Evolutionary conservation across 2,888 invertebrate species (phyloP), one percentile per base, ranked within the genome.

Genomic region (Ecliptopera silaceata): DNA sequence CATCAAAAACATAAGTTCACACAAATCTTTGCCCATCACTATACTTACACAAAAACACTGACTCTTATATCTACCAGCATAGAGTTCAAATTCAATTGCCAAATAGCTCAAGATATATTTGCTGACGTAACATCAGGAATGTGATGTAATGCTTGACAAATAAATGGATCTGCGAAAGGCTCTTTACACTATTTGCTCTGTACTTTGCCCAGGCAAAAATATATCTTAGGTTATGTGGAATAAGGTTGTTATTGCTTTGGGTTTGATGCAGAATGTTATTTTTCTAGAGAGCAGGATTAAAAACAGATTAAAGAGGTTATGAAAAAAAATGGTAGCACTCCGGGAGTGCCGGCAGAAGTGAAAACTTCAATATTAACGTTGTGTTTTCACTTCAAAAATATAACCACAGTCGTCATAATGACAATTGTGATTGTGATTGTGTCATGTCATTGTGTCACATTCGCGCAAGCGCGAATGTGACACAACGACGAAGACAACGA

Each of bases 111-210:
- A 22, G 3, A 13, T 29, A 54, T 36, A 43, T 56, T 65, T 53
- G 66, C 34, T 39, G 54, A 56, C 47, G 66, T 70, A 75, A 77
- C 80, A 82, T 82, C 74, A 80, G 79, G 76, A 76, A 72, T 80
- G 74, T 73, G 79, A 74, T 79, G 83, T 86, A 82, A 84, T 82
- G 76, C 75, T 80, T 77, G 75, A 75, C 80, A 80, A 84, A 84
- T 79, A 80, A 77, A 75, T 80, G 67, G 77, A 65, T 18, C 65
- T 63, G 55, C 53, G 63, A 26, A 56, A 61, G 38, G 20, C 17
- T 47, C 64, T 70, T n/a, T 60, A 48, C 5, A 45, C 52, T 63
- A 50, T 70, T 66, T 62, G 60, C 32, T 50, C 31, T 50, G n/a
- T n/a, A n/a, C n/a, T n/a, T n/a, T n/a, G n/a, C n/a, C n/a, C n/a